A percentile compares a stretch with the other conserved stretches of the same genome.
Conservation (phyloP, 64 coral and sea anemone species). For the Montipora sp. region DNA sequence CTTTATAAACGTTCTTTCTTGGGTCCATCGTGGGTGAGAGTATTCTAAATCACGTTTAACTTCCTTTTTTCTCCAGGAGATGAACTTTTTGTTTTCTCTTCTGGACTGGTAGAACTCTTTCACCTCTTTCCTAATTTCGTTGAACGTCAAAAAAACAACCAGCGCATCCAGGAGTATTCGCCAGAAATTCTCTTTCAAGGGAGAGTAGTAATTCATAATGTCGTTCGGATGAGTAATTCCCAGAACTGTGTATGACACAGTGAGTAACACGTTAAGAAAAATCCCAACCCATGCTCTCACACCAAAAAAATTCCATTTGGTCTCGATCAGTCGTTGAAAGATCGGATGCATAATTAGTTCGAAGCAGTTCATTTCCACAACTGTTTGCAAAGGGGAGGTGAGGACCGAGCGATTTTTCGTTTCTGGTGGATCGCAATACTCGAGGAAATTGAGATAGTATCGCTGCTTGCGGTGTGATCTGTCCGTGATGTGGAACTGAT, state of each 20-base stretch:
- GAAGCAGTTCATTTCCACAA: slow-evolving; percentile 36
- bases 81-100: slow-evolving; percentile 54
- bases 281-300: slow-evolving; percentile 29
- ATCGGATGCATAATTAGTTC: slow-evolving; percentile 54
- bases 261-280: slow-evolving; percentile 33
- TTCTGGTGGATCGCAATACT: slow-evolving; percentile 42
- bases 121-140: slow-evolving; percentile 85
- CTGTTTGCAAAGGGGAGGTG: slow-evolving; percentile 19
- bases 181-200: slow-evolving; percentile 57
- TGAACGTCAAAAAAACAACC: slow-evolving; percentile 72
- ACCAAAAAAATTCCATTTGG: slow-evolving; percentile 43
- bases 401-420: background rate
- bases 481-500: slow-evolving; percentile 77
- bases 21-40: slow-evolving; percentile 78
- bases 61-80: slow-evolving; percentile 64
- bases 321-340: slow-evolving; percentile 50
- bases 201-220: slow-evolving; percentile 6
- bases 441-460: slow-evolving; percentile 83
- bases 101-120: slow-evolving; percentile 65
- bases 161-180: slow-evolving; percentile 71
- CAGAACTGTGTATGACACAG: slow-evolving; percentile 39
- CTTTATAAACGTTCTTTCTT: slow-evolving; percentile 73
- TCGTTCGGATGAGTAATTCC: slow-evolving; percentile 9
- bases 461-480: slow-evolving; percentile 82
- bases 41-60: slow-evolving; percentile 62